Evolutionary conservation across 2,888 invertebrate genomes (phyloP), one percentile per base, ranked within the genome.

Genomic region (Blastobasis adustella): DNA sequence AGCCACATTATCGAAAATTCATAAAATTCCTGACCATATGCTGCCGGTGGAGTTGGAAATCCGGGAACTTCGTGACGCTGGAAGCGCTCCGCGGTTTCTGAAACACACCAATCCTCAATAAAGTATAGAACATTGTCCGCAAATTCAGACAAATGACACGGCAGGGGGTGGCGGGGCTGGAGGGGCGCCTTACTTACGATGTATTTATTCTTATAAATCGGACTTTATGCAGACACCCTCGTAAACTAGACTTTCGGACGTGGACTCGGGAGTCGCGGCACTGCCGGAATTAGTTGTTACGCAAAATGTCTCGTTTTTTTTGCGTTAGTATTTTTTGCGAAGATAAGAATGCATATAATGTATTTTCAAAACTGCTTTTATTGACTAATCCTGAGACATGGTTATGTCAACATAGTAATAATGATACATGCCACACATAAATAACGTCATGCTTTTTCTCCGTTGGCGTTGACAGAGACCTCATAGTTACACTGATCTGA

Each of bases 171-270:
- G 56, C 56, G 63, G 23, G 23, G 23, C 23, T 1, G 23, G 23
- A 23, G 23, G 23, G 23, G 23, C 23, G 23, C 23, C n/a, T 72
- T 67, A 73, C 70, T 69, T 69, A 65, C 67, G 65, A 63, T 61
- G 66, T 73, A 74, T 73, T 74, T 73, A 76, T 77, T 75, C 71
- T 72, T 74, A 71, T 75, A 75, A 75, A 78, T 75, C 69, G 67
- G 69, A 71, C 67, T 74, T 77, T 71, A 75, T 65, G 67, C 59
- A 65, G 61, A 63, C 23, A 23, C 64, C 66, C 62, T 69, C 69
- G 67, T 78, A 76, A 76, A 76, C 57, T 65, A 67, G 71, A 70
- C 64, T 72, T 73, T 69, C 66, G 66, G 64, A 55, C 65, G 57
- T 23, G 23, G 23, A 23, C 23, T 23, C 23, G 23, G 23, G 23